phyloP scores from a whole-genome alignment of 2,113 vertebrate genomes.

The Psilopogon haemacephalus region DNA sequence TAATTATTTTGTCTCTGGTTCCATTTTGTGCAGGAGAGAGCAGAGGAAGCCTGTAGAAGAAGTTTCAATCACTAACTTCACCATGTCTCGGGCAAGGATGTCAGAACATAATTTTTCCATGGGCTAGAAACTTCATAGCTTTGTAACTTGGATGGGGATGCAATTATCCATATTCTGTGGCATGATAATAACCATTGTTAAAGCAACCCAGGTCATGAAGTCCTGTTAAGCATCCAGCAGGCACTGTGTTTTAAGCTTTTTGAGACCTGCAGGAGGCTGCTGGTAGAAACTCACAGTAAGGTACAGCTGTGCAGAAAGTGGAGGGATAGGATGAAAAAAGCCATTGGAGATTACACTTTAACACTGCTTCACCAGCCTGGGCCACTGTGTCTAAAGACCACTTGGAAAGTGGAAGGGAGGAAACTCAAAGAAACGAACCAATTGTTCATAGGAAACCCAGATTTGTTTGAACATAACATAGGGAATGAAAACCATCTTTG shows the following conservation, averaged over 20 bases:
- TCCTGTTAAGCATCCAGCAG: neutral
- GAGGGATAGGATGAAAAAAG: neutral
- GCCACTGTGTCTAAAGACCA: neutral
- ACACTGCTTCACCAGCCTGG: neutral
- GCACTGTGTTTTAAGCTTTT: neutral
- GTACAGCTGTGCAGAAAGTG: rapidly evolving
- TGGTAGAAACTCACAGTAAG: neutral
- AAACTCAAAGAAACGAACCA: neutral
- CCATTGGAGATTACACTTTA: neutral
- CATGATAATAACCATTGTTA: neutral
- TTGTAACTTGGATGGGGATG: neutral
- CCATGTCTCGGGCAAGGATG: neutral
- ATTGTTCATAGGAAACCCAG: neutral
- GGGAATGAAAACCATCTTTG: neutral
- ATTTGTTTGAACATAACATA: neutral
- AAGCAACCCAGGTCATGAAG: neutral
- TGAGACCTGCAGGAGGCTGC: neutral
- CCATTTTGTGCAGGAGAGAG: neutral
- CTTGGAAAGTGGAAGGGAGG: neutral
- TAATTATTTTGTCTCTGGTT: neutral
- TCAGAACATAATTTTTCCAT: neutral
- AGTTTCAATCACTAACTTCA: neutral
- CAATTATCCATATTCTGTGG: neutral
- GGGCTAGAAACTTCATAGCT: neutral
- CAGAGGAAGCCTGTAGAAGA: neutral